Percentiles rank a stretch among this genome's conserved stretches.
phyloP scores from a whole-genome alignment of 2,797 vertebrate species.

The Typhlichthys subterraneus region DNA sequence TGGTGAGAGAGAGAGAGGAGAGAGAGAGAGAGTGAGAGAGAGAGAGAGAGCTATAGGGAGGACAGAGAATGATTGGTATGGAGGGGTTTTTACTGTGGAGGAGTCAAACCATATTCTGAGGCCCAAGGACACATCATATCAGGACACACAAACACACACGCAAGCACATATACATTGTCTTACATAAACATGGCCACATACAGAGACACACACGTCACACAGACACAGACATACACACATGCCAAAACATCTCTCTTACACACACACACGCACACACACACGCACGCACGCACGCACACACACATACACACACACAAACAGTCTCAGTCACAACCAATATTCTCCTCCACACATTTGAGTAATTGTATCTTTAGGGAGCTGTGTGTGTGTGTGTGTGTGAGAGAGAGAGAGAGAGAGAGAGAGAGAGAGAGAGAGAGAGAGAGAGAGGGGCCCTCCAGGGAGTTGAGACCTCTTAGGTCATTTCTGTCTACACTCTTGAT shows the following conservation, averaged over 20 bases:
- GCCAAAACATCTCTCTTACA: not conserved
- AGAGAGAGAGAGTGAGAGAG: conserved; percentile 6
- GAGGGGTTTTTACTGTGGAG: conserved; percentile 24
- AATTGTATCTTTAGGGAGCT: conserved; percentile 18
- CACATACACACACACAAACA: not conserved
- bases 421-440: too few relatives aligned
- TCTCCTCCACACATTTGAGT: conserved; percentile 5
- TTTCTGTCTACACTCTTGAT: conserved; percentile 36
- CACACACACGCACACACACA: conserved; percentile 13
- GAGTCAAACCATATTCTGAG: conserved; percentile 48
- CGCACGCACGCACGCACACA: not conserved
- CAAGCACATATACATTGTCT: conserved; percentile 7
- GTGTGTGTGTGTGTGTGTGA: conserved; percentile 7
- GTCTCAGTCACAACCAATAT: not conserved
- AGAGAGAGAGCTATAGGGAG: conserved; percentile 23
- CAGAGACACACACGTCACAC: conserved; percentile 11
- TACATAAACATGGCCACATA: conserved; percentile 17
- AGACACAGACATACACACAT: not conserved
- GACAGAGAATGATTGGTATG: conserved; percentile 56
- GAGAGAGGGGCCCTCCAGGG: not conserved
- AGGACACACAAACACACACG: not conserved
- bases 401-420: conserved; percentile 19
- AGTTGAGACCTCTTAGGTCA: conserved; percentile 18
- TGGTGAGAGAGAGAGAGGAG: conserved; percentile 46
- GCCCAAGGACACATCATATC: conserved; percentile 33